Evolutionary conservation across 2,888 invertebrate species (phyloP), one percentile per base, ranked within the genome.

Genomic region (Corbicula japonica): DNA sequence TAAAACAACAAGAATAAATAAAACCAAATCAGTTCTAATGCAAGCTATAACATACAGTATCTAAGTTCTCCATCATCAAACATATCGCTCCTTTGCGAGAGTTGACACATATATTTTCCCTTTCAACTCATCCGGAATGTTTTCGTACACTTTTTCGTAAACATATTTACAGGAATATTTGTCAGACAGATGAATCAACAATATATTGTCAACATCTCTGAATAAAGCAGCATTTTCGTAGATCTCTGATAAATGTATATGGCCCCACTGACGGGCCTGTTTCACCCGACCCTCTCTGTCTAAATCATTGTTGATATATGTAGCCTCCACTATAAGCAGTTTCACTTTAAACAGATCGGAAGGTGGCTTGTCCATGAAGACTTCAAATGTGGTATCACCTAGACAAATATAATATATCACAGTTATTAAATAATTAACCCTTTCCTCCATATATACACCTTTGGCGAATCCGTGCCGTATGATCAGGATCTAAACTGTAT

Each of bases 361-460:
- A 21, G 76, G 84, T 15, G 89, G 86, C 5, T 83, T 76, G 28
- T 80, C 71, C 4, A 79, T 62, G 73, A 91, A 92, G 2, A 91
- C 77, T 30, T 92, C 89, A 80, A 91, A 90, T 18, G 87, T 89
- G 38, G 92, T 92, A 72, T 92, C 92, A 48, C 92, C 92, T 91
- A 83, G 6, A 86, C 79, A 12, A 76, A 12, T 63, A 18, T 61
- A 44, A 48, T 32, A 35, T 6, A 60, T 35, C 23, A 35, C 5
- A 18, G 5, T 12, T 48, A 41, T 41, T 12, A 41, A 41, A 41
- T n/a, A n/a, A n/a, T n/a, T n/a, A n/a, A n/a, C n/a, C n/a, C n/a
- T n/a, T n/a, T n/a, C n/a, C n/a, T n/a, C n/a, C n/a, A n/a, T n/a
- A n/a, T n/a, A n/a, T n/a, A n/a, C n/a, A n/a, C n/a, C n/a, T n/a